Evolutionary conservation across 2,113 vertebrate genomes (phyloP), one percentile per base, ranked within the genome.

Genomic region (Cepphus grylle): DNA sequence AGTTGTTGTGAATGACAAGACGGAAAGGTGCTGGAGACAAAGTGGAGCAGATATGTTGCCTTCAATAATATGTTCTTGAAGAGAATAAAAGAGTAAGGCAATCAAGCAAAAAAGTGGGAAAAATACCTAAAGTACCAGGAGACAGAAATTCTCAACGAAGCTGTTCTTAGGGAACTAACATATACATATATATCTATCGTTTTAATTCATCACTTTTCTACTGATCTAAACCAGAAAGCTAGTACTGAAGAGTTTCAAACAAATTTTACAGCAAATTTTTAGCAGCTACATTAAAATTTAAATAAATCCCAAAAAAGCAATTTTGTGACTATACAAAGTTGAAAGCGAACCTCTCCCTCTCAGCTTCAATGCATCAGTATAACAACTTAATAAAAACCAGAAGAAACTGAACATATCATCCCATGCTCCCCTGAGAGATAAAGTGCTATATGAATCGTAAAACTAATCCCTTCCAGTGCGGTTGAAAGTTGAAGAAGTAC

Each of bases 161-260:
- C 4, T 42, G 12, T 53, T 78, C 21, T n/a, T 38, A 40, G 1
- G 17, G 25, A 89, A n/a, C 8, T 29, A 34, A 40, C 1, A 27
- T 6, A 6, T 6, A 62, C 1, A 0, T 26, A 12, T 3, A 1
- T 42, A 32, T 22, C 32, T 67, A 6, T 18, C 2, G 47, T 23
- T 73, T 78, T 26, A 62, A 74, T 74, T 69, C 15, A 26, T 62
- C n/a, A 4, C 6, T 23, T 72, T 65, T 74, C 58, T 55, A 69
- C 29, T 85, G 23, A 45, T 78, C 16, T 38, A 59, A 42, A 70
- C 25, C 20, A 70, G 21, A 61, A 81, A 84, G 22, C 7, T 30
- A 11, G 11, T 8, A 32, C 20, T 56, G 38, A 87, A 87, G 40
- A 82, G 6, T 43, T 77, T 59, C 16, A 84, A 83, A 38, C 12